These are phyloP conservation scores for Steinernema carpocapsae DNA, from an alignment of 2,888 invertebrate species.

Conservation along the genomic window DNA sequence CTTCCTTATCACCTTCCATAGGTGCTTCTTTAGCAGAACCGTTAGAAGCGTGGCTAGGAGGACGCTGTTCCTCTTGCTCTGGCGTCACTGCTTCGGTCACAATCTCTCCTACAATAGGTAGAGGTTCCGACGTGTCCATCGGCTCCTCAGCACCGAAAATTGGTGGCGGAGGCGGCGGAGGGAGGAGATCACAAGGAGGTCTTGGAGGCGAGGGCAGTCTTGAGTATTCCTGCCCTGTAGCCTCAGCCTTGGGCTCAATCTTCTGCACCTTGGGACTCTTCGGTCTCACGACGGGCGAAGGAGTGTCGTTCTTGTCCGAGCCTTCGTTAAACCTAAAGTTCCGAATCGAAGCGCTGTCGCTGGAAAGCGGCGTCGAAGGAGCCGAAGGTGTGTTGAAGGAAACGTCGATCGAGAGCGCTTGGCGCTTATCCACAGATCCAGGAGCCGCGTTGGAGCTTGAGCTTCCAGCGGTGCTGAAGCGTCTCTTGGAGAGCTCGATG, in stretches of 20 bases:
- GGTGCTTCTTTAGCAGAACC: background rate
- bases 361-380: background rate
- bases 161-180: background rate
- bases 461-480: constrained; percentile 3
- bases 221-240: background rate
- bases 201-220: background rate
- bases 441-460: background rate
- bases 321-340: too few species aligned
- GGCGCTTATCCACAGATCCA: background rate
- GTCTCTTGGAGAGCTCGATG: constrained; percentile 45
- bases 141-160: background rate
- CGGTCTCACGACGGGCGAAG: background rate
- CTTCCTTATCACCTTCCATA: background rate
- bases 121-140: background rate
- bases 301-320: background rate
- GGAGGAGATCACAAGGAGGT: background rate
- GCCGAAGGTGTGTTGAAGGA: background rate
- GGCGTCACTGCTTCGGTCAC: background rate
- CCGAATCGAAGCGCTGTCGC: background rate
- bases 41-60: background rate
- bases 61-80: background rate
- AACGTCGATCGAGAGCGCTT: background rate
- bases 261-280: background rate
- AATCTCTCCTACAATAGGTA: background rate
- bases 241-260: background rate